Base-by-base conservation (phyloP, 2,888 invertebrate species). In the Trissolcus japonicus region DNA sequence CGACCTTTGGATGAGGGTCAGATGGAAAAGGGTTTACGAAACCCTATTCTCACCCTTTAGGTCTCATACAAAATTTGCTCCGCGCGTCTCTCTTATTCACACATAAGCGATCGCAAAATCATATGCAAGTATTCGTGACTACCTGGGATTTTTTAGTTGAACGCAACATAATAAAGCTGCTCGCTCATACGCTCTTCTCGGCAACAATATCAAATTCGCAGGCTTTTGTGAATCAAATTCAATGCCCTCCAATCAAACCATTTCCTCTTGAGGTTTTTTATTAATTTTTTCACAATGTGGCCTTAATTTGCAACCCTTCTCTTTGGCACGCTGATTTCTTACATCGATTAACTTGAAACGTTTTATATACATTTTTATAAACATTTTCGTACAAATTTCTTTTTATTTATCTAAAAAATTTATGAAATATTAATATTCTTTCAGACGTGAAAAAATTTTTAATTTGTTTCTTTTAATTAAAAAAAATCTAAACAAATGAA, bases 11-110 rank as follows among this genome's bases (percentile, higher is more conserved):
- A 87, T 83, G 87, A 87, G 89, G 87, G 83, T 85, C 88, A 88
- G 86, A 87, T 87, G 85, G 83, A 80, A 83, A 87, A 88, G 85
- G 88, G 88, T 85, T 88, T 86, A 80, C 79, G 80, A 73, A 77
- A 76, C 77, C 80, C 81, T 78, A 35, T 35, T 81, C 79, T 76
- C 76, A 61, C 82, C 80, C 80, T 53, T 82, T 79, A 65, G 60
- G 41, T 56, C 72, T 78, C 81, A 83, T 76, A 78, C 80, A 76
- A 82, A 82, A 81, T 81, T 81, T 79, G 80, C 79, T 78, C 76
- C 78, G 35, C 35, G 35, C 79, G 81, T 73, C 71, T 74, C 71
- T 74, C 79, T 79, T 80, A 80, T 82, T 81, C 81, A 74, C 76
- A 68, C 79, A 81, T 81, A 80, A 75, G 66, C 60, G 72, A 72